Conservation (phyloP, 2,113 vertebrate species). For the Zapornia atra region DNA sequence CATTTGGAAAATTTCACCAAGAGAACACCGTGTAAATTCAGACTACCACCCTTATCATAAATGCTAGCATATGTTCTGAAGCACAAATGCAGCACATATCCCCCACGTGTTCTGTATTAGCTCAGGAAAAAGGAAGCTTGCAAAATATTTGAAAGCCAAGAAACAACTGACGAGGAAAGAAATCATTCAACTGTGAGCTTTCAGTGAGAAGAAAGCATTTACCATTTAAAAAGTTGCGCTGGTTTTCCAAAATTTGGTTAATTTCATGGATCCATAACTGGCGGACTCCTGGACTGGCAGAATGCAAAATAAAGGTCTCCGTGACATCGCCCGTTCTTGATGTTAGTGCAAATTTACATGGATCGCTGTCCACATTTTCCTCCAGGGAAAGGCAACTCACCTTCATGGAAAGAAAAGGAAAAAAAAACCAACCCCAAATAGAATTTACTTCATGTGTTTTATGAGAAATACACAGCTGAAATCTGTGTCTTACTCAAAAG, state of each 20-base stretch:
- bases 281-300: conserved; percentile 86
- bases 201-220: conserved; percentile 36
- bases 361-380: conserved; percentile 91
- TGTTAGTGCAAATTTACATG: conserved; percentile 94
- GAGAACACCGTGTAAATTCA: conserved; percentile 47
- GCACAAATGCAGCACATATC: background rate
- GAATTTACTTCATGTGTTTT: background rate
- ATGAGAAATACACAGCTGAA: background rate
- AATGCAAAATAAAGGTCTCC: conserved; percentile 90
- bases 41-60: conserved; percentile 12
- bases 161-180: background rate
- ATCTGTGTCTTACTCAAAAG: background rate
- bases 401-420: conserved; percentile 61
- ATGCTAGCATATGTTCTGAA: conserved; percentile 50
- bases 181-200: background rate
- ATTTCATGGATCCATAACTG: conserved; percentile 95
- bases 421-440: background rate
- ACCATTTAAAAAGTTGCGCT: conserved; percentile 99
- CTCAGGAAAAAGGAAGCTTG: background rate
- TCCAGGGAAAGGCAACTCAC: conserved; percentile 97
- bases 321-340: conserved; percentile 87
- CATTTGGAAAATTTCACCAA: conserved; percentile 52
- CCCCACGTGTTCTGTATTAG: conserved; percentile 26
- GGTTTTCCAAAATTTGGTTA: conserved; percentile 98
- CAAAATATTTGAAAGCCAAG: conserved; percentile 20